These are phyloP conservation scores for Scaptomyza graminum DNA, from an alignment of 1,140 invertebrate genomes.

Conservation along the genomic window DNA sequence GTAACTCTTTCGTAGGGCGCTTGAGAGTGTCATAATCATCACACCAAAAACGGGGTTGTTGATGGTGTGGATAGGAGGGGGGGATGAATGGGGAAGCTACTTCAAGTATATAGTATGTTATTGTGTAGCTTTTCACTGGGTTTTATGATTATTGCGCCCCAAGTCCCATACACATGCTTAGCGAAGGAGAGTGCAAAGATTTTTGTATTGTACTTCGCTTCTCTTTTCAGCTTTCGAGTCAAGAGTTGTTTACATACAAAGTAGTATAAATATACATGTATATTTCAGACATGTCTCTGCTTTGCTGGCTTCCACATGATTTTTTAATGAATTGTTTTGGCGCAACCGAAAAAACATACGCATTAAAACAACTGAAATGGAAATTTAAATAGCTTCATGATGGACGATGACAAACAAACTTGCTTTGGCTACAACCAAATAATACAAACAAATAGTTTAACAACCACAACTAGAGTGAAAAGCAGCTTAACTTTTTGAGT, in stretches of 20 bases:
- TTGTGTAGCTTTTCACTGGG: constrained; percentile 68
- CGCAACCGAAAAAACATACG: constrained; percentile 31
- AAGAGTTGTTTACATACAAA: too few species aligned
- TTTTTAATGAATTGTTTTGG: constrained; percentile 55
- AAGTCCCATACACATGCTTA: constrained; percentile 13
- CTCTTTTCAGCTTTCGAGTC: neutral
- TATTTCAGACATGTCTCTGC: constrained; percentile 44
- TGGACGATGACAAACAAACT: constrained; percentile 33
- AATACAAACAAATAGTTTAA: too few species aligned
- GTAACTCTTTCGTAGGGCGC: constrained; percentile 26
- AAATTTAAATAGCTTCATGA: constrained; percentile 24
- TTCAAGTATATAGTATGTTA: constrained; percentile 45
- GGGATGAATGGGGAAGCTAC: neutral
- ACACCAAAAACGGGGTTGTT: constrained; percentile 8
- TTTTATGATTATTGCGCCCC: constrained; percentile 75
- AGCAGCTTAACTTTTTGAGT: too few species aligned
- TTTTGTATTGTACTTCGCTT: neutral
- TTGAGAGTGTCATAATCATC: constrained; percentile 53
- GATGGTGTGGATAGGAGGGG: too few species aligned
- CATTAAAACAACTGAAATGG: constrained; percentile 52
- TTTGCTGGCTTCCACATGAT: constrained; percentile 35
- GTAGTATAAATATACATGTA: neutral
- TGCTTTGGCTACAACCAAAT: neutral
- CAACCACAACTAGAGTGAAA: too few species aligned
- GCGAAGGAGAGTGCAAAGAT: neutral